Evolutionary conservation across 2,888 invertebrate species (phyloP), one percentile per base, ranked within the genome.

Genomic region (Crepidodera aurea): DNA sequence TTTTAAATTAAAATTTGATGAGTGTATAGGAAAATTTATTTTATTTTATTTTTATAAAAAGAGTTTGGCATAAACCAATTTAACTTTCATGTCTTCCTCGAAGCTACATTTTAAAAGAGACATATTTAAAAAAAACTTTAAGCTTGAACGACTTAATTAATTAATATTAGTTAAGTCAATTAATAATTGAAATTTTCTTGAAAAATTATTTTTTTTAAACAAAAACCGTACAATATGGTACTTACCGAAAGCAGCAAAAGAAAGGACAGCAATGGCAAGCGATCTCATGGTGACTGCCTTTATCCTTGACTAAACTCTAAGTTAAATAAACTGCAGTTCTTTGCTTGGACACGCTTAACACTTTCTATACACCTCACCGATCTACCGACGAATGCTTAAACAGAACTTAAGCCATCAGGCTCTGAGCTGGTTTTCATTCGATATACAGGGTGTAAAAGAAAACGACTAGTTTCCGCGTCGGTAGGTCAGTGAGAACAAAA

Each of bases 291-390:
- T 72, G 66, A 68, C 64, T 63, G 75, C 69, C 69, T 63, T 73
- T 79, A 78, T 78, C 78, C 78, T 78, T 78, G 77, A 71, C 73
- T 25, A 39, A 73, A 77, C 77, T 76, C 72, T 48, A 73, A 69
- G 66, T 64, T 63, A 65, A 63, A 55, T 59, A 64, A 64, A 68
- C 67, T 68, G 64, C 60, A 63, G 60, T 44, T 55, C 37, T 48
- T 22, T 19, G 27, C 51, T 54, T 60, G 60, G 55, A 60, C 51
- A 62, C 57, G 62, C 67, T 57, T 39, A 67, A 68, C 73, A 77
- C 78, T 78, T 78, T 78, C 78, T 78, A 78, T 70, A 72, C 67
- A 56, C 57, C 56, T 57, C 53, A 39, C 55, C 56, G 65, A 67
- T 51, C 51, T 54, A 32, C 54, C 56, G 37, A 42, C 48, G 65